Conservation (phyloP, 2,888 invertebrate genomes). For the Panorpa germanica region DNA sequence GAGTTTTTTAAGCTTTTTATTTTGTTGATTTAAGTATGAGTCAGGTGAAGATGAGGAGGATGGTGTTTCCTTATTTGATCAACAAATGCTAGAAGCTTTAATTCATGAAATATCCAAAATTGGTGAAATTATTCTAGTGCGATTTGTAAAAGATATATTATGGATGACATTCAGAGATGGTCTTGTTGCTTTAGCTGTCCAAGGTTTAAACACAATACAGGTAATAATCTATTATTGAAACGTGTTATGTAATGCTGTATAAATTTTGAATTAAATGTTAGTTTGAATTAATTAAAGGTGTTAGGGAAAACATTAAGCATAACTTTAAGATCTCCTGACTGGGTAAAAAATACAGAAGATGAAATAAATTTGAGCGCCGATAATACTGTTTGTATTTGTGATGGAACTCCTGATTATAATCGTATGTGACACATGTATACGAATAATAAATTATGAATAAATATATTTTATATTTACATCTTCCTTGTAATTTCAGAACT, state of each 20-base stretch:
- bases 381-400: slow-evolving; percentile 63
- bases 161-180: slow-evolving; percentile 88
- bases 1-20: not conserved
- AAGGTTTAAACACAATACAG: not conserved
- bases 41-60: slow-evolving; percentile 31
- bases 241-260: slow-evolving; percentile 16
- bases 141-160: slow-evolving; percentile 76
- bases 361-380: slow-evolving; percentile 72
- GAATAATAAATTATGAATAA: slow-evolving; percentile 2
- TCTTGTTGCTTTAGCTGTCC: slow-evolving; percentile 69
- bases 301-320: slow-evolving; percentile 48
- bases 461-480: not conserved
- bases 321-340: slow-evolving; percentile 65
- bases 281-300: slow-evolving; percentile 35
- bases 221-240: slow-evolving; percentile 10
- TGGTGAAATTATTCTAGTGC: slow-evolving; percentile 78
- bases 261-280: slow-evolving; percentile 18
- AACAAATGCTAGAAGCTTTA: slow-evolving; percentile 58
- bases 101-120: slow-evolving; percentile 66
- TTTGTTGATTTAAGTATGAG: slow-evolving; percentile 13
- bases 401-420: slow-evolving; percentile 22
- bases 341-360: slow-evolving; percentile 63
- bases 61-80: slow-evolving; percentile 48
- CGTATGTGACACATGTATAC: slow-evolving; percentile 17
- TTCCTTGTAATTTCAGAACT: slow-evolving; percentile 13